phyloP scores from a whole-genome alignment of 2,113 vertebrate genomes.

The Deroptyus accipitrinus region DNA sequence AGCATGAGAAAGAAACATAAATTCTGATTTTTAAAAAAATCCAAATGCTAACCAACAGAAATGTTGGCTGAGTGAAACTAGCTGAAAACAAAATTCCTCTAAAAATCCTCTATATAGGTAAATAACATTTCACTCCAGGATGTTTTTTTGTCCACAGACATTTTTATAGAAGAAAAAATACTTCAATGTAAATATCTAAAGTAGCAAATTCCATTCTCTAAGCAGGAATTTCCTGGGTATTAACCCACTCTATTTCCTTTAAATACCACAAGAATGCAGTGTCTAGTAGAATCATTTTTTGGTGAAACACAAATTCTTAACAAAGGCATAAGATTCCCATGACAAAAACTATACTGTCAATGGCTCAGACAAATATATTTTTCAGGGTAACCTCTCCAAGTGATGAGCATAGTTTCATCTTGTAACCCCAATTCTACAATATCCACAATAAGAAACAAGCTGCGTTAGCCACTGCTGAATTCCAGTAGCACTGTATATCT shows the following conservation, averaged over 20 bases:
- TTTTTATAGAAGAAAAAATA: neutral
- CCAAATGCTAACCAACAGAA: slow-evolving; percentile 4
- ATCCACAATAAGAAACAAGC: neutral
- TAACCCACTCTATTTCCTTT: slow-evolving; percentile 31
- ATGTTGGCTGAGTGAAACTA: slow-evolving; percentile 1
- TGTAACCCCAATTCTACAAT: neutral
- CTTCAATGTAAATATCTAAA: slow-evolving; percentile 27
- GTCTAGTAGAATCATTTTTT: slow-evolving; percentile 1
- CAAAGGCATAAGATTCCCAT: neutral
- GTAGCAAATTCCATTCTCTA: slow-evolving; percentile 50
- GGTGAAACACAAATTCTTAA: neutral
- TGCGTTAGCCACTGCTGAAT: neutral
- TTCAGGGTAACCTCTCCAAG: neutral
- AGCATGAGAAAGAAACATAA: neutral
- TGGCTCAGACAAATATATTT: neutral
- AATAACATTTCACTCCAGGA: neutral
- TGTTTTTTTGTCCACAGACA: neutral
- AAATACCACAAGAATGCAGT: slow-evolving; percentile 47
- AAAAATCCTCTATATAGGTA: slow-evolving; percentile 19
- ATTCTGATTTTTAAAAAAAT: slow-evolving; percentile 51
- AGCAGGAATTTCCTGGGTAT: slow-evolving; percentile 58
- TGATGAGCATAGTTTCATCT: neutral
- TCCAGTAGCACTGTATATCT: neutral
- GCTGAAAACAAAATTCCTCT: slow-evolving; percentile 36
- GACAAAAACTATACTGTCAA: neutral